These are phyloP conservation scores for Ctenochaetus hawaiiensis DNA, from an alignment of 2,797 vertebrate species.

Conservation along the genomic window DNA sequence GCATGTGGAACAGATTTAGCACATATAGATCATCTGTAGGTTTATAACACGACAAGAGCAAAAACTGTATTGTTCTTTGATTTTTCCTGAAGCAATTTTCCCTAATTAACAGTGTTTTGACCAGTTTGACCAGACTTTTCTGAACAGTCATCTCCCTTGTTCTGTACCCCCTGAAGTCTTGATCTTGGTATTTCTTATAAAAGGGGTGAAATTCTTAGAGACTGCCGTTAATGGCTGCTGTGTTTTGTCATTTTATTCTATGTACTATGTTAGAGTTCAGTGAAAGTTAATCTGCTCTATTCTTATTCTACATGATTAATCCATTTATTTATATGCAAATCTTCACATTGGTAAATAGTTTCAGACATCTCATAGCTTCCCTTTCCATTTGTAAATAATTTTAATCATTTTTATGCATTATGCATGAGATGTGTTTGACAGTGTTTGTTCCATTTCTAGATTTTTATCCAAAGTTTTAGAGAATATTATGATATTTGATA, in stretches of 20 bases:
- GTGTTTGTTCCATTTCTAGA: too few species aligned
- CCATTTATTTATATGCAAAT: not conserved
- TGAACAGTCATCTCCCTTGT: constrained; percentile 36
- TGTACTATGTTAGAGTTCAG: not conserved
- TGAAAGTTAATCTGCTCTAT: not conserved
- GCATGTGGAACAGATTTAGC: not conserved
- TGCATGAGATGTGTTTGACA: too few species aligned
- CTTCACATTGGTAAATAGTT: not conserved
- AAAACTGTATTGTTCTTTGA: not conserved
- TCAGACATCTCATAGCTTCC: not conserved
- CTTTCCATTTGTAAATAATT: not conserved
- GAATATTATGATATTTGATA: too few species aligned
- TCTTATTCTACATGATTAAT: not conserved
- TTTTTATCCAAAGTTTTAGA: too few species aligned
- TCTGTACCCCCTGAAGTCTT: not conserved
- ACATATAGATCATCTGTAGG: not conserved
- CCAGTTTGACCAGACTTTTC: not conserved
- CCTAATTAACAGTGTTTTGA: not conserved
- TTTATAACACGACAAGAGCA: constrained; percentile 5
- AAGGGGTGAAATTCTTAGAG: not conserved
- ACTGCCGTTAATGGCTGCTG: too few species aligned
- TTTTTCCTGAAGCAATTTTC: not conserved
- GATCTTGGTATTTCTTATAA: not conserved
- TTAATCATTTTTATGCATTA: not conserved
- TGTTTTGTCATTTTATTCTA: not conserved